phyloP scores from a whole-genome alignment of 2,797 vertebrate species.

The Thripadectes ignobilis region DNA sequence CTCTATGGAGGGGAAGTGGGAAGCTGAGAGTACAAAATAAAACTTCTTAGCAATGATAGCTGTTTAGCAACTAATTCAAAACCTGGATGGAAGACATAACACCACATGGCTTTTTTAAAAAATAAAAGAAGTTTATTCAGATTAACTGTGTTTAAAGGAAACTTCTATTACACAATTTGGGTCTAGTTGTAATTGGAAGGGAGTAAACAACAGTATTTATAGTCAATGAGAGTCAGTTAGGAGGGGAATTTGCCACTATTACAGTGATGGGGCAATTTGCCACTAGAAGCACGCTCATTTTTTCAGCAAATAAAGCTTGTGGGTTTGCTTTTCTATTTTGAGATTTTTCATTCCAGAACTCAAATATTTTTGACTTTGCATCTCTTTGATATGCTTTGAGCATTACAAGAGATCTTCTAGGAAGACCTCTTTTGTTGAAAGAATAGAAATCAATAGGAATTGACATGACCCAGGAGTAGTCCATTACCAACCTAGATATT shows the following conservation, averaged over 20 bases:
- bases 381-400: neutral
- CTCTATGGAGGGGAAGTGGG: neutral
- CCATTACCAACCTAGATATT: neutral
- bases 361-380: neutral
- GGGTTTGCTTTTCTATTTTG: neutral
- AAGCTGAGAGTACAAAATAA: neutral
- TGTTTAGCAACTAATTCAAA: neutral
- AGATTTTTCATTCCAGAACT: neutral
- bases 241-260: neutral
- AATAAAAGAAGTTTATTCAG: neutral
- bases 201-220: neutral
- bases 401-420: neutral
- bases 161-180: neutral
- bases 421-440: neutral
- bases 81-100: neutral
- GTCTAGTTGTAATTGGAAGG: neutral
- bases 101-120: neutral
- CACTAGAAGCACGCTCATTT: neutral
- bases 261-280: neutral
- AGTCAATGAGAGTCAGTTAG: neutral
- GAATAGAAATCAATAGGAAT: neutral
- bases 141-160: neutral
- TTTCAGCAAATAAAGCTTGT: neutral
- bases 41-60: neutral
- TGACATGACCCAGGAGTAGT: accelerated